Conservation (phyloP, 2,797 vertebrate genomes). For the Apogon talboti region DNA sequence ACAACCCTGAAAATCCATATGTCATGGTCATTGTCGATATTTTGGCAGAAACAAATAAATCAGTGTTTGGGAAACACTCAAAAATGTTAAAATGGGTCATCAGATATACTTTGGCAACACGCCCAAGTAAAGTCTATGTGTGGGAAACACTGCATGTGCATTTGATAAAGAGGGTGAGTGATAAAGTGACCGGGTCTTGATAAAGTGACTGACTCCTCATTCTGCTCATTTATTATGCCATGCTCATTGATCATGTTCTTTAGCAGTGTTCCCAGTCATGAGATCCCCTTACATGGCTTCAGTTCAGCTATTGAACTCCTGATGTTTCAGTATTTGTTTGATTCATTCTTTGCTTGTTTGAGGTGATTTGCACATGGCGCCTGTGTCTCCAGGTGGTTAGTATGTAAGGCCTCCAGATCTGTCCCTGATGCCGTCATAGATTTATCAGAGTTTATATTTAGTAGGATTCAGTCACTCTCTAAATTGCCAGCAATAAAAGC, state of each 20-base stretch:
- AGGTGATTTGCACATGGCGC: background rate
- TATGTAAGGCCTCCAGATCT: background rate
- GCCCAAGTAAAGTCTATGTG: background rate
- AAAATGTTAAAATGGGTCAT: too few species aligned
- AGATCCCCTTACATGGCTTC: background rate
- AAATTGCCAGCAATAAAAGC: constrained; percentile 5
- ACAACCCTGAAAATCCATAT: too few species aligned
- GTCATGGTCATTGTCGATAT: too few species aligned
- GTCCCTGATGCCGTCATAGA: background rate
- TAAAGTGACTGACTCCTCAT: background rate
- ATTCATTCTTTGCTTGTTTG: background rate
- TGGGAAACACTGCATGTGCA: background rate
- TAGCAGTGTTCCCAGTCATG: background rate
- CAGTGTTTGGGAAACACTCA: too few species aligned
- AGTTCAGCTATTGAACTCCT: background rate
- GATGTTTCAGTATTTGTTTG: background rate
- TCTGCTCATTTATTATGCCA: background rate
- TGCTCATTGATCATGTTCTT: background rate
- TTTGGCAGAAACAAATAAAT: too few species aligned
- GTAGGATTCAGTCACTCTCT: constrained; percentile 21
- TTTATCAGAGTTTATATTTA: constrained; percentile 3
- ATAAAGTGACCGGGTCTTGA: background rate
- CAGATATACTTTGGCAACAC: too few species aligned
- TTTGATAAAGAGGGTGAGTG: background rate
- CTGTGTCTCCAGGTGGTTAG: background rate